phyloP scores from a whole-genome alignment of 2,888 invertebrate species.

The Malthinus seriepunctatus region DNA sequence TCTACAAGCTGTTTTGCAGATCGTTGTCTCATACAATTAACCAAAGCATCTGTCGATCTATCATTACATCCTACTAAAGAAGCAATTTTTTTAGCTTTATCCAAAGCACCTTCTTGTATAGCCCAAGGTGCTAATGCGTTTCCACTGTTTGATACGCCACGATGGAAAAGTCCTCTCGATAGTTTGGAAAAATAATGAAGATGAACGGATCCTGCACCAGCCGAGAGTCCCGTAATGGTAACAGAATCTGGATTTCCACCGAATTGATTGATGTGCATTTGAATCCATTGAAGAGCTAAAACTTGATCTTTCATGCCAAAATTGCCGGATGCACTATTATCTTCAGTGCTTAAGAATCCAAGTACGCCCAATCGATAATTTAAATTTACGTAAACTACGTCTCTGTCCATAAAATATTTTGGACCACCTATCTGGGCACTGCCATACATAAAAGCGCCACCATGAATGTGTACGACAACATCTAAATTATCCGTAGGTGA shows the following conservation, averaged over 20 bases:
- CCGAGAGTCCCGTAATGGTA: slow-evolving; percentile 67
- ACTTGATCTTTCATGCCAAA: slow-evolving; percentile 63
- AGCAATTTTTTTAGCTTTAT: slow-evolving; percentile 63
- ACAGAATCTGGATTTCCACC: slow-evolving; percentile 69
- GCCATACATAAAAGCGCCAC: slow-evolving; percentile 14
- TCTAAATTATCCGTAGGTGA: slow-evolving; percentile 5
- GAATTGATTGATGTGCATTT: slow-evolving; percentile 53
- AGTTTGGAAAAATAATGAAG: slow-evolving; percentile 68
- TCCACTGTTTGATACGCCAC: slow-evolving; percentile 70
- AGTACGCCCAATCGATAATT: slow-evolving; percentile 12
- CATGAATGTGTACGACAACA: slow-evolving; percentile 17
- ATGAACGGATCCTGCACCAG: slow-evolving; percentile 72
- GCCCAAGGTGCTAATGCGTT: slow-evolving; percentile 62
- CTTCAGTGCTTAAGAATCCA: slow-evolving; percentile 9
- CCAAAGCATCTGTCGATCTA: slow-evolving; percentile 56
- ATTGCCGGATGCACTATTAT: slow-evolving; percentile 2
- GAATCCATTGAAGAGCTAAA: slow-evolving; percentile 67
- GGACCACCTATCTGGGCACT: background rate
- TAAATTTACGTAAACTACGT: slow-evolving; percentile 6
- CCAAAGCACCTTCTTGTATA: slow-evolving; percentile 57
- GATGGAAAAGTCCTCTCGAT: slow-evolving; percentile 57
- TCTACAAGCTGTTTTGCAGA: slow-evolving; percentile 62
- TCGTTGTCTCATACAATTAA: slow-evolving; percentile 63
- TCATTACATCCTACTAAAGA: slow-evolving; percentile 65
- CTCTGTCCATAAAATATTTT: slow-evolving; percentile 14